Conservation (phyloP, 2,113 vertebrate species). For the Tetraodon nigroviridis region DNA sequence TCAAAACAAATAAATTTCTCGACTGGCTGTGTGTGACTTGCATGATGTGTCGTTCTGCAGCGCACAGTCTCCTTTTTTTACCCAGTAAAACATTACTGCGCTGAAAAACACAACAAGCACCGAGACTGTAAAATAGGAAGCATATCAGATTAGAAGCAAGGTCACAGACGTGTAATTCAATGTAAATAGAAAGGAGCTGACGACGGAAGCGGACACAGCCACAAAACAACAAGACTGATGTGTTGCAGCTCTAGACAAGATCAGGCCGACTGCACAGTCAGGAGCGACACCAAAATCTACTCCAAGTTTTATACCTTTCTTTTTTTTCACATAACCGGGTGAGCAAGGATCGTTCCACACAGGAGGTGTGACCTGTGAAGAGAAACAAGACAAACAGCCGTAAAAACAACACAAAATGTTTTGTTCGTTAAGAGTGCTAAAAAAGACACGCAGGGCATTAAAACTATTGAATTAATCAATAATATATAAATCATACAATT, state of each 20-base stretch:
- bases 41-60: not conserved
- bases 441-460: too few species aligned
- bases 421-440: too few species aligned
- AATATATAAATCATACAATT: too few species aligned
- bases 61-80: constrained; percentile 3
- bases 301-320: too few species aligned
- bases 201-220: not conserved
- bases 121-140: constrained; percentile 11
- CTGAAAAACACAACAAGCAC: constrained; percentile 4
- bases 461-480: too few species aligned
- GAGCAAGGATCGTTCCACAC: too few species aligned
- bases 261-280: not conserved
- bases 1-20: not conserved
- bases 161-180: constrained; percentile 8
- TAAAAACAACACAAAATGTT: too few species aligned
- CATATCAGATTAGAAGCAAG: constrained; percentile 22
- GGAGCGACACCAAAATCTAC: not conserved
- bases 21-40: not conserved
- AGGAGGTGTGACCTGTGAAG: too few species aligned
- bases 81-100: constrained; percentile 5
- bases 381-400: too few species aligned
- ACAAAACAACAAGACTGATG: constrained; percentile 1
- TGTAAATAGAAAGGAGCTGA: constrained; percentile 17
- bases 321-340: too few species aligned
- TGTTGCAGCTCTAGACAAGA: too few species aligned